phyloP scores from a whole-genome alignment of 2,113 vertebrate species.

The Copsychus sechellarum region DNA sequence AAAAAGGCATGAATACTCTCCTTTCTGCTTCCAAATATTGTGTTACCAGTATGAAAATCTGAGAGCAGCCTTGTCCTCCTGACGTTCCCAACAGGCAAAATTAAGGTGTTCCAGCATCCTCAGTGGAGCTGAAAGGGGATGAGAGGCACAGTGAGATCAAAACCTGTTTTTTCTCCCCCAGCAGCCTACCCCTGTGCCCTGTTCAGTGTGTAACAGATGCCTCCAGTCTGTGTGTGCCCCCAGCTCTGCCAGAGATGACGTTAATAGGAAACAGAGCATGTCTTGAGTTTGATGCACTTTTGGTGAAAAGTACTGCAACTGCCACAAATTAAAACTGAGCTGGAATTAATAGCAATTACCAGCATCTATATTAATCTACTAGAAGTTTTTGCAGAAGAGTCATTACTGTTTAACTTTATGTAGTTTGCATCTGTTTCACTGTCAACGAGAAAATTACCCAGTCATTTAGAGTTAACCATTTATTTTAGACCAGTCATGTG shows the following conservation, averaged over 20 bases:
- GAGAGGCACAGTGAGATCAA: neutral
- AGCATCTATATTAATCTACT: neutral
- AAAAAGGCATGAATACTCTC: neutral
- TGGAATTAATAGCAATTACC: conserved; percentile 36
- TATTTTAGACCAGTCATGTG: conserved; percentile 20
- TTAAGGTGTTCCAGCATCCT: neutral
- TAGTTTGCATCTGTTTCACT: conserved; percentile 16
- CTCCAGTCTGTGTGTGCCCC: neutral
- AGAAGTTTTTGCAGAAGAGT: neutral
- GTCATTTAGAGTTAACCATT: conserved; percentile 11
- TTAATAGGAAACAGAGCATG: conserved; percentile 42
- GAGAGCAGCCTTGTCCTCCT: neutral
- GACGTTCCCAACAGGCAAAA: neutral
- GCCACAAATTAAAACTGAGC: neutral
- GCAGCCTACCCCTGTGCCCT: neutral
- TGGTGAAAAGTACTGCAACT: neutral
- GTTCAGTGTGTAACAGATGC: neutral
- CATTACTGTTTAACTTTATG: neutral
- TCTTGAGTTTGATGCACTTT: neutral
- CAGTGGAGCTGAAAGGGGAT: neutral
- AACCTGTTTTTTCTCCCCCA: neutral
- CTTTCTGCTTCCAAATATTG: neutral
- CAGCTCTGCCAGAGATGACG: neutral
- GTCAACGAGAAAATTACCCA: conserved; percentile 21
- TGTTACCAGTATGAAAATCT: neutral